phyloP scores from a whole-genome alignment of 2,888 invertebrate genomes.

The Nymphalis c-album region DNA sequence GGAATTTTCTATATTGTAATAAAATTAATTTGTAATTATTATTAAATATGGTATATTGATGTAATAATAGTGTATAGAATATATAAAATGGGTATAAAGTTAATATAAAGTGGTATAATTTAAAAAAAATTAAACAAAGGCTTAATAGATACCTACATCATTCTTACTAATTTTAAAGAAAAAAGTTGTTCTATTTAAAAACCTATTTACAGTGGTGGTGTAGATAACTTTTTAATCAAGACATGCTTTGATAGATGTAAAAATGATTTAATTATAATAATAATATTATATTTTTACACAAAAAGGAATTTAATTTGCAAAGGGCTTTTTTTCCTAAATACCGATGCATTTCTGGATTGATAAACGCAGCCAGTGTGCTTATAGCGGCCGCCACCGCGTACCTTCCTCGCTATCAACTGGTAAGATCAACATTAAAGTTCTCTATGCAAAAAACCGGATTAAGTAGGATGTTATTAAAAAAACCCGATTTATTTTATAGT shows the following conservation, averaged over 20 bases:
- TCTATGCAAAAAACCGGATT: background rate
- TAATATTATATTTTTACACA: constrained; percentile 11
- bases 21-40: constrained; percentile 10
- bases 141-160: background rate
- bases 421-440: constrained; percentile 39
- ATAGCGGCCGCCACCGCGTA: constrained; percentile 86
- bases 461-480: too few species aligned
- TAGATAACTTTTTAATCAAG: background rate
- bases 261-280: constrained; percentile 12
- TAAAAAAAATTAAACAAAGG: background rate
- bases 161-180: background rate
- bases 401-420: constrained; percentile 85
- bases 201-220: background rate
- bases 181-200: background rate
- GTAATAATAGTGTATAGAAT: constrained; percentile 15
- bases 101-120: constrained; percentile 5
- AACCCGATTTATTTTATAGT: too few species aligned
- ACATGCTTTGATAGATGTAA: constrained; percentile 8
- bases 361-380: constrained; percentile 90
- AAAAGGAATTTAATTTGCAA: constrained; percentile 18
- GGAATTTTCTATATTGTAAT: constrained; percentile 5
- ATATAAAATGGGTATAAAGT: background rate
- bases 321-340: constrained; percentile 42
- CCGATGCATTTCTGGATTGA: constrained; percentile 94
- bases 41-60: constrained; percentile 1